These are phyloP conservation scores for Drosophila grimshawi DNA, from an alignment of 1,140 invertebrate genomes.

Conservation along the genomic window DNA sequence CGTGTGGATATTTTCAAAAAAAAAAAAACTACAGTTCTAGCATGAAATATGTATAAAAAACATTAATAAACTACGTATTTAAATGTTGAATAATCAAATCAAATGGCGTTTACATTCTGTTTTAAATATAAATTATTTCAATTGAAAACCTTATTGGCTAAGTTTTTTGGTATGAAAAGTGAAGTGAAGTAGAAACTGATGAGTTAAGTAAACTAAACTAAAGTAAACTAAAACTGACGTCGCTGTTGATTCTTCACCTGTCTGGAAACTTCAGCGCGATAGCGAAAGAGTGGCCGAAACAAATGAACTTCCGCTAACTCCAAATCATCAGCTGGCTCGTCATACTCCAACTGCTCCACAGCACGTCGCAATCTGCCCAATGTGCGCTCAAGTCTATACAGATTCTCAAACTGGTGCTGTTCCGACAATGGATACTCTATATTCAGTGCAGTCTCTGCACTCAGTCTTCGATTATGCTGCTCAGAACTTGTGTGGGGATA, in stretches of 20 bases:
- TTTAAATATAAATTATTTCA: slow-evolving; percentile 1
- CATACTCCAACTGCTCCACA: slow-evolving; percentile 55
- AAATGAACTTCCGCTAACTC: slow-evolving; percentile 79
- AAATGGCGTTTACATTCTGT: neutral
- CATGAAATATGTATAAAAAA: slow-evolving; percentile 45
- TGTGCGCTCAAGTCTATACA: slow-evolving; percentile 48
- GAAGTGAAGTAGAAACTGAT: slow-evolving; percentile 3
- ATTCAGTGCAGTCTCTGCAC: slow-evolving; percentile 5
- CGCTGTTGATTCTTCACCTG: slow-evolving; percentile 50
- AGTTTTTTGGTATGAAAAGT: slow-evolving; percentile 37
- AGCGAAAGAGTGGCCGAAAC: slow-evolving; percentile 76
- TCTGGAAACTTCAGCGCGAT: slow-evolving; percentile 64
- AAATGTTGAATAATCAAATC: slow-evolving; percentile 69
- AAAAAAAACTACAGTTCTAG: slow-evolving; percentile 25
- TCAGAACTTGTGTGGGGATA: slow-evolving; percentile 32
- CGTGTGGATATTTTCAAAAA: slow-evolving; percentile 50
- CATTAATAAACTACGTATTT: slow-evolving; percentile 59
- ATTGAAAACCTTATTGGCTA: slow-evolving; percentile 41
- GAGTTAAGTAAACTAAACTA: slow-evolving; percentile 13
- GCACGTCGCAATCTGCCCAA: slow-evolving; percentile 57
- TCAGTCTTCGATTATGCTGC: slow-evolving; percentile 31
- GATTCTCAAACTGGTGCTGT: slow-evolving; percentile 16
- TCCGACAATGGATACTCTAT: slow-evolving; percentile 2
- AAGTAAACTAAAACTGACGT: slow-evolving; percentile 44
- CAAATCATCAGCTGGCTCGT: slow-evolving; percentile 71